Evolutionary conservation across 1,140 invertebrate genomes (phyloP), one percentile per base, ranked within the genome.

Genomic region (Dinoponera quadriceps): DNA sequence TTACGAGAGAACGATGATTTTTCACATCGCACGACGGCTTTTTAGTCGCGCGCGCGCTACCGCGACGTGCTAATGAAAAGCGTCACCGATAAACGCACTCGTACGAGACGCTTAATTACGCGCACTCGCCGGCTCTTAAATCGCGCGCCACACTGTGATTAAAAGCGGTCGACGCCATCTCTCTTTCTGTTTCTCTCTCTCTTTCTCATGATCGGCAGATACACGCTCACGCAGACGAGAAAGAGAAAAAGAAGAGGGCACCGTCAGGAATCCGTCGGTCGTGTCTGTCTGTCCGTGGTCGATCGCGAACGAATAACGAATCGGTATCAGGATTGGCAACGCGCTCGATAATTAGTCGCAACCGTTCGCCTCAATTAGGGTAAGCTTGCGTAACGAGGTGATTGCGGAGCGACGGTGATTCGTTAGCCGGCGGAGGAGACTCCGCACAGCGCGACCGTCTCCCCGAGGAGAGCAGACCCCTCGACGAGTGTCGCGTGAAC

Each of bases 401-500:
- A 90, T 90, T 65, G 86, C 82, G 57, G 85, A 55, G 62, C 85
- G 57, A 73, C 57, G n/a, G 59, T 65, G 88, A 87, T 87, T 87
- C 85, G 80, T 62, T 65, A 81, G 68, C 49, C 82, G 59, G 57
- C 57, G 71, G 48, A 87, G 84, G 85, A 88, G 38, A 44, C 38
- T 44, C 7, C 38, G 38, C 38, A 84, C 81, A 84, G 55, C 49
- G 55, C 85, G 77, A 57, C n/a, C 83, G 85, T 77, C 38, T 44
- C 22, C 63, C 55, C 25, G 44, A 68, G 65, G 27, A 44, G 38
- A 11, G 9, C 0, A 44, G 38, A 44, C 54, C 82, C 87, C 88
- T 59, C 18, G 59, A 38, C 60, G 82, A 84, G 88, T 91, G 85
- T 90, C 90, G 74, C 83, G 60, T 91, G 85, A 29, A 69, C 85